Base-by-base conservation (phyloP, 2,888 invertebrate species). In the Metallyticus violacea region DNA sequence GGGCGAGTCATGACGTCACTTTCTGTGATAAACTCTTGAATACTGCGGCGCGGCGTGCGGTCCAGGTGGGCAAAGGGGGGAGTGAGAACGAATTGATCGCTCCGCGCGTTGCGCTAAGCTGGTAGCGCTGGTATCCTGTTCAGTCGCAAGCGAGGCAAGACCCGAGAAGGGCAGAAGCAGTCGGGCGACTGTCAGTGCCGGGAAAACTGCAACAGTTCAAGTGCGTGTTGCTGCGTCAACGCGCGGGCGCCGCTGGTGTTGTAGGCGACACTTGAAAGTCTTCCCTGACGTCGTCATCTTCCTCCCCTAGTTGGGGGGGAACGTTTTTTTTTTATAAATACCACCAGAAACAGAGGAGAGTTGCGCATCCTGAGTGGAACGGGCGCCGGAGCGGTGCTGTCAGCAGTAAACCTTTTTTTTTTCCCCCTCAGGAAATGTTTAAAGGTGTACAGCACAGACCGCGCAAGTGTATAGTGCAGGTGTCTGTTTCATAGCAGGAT, bases 1-100 rank as follows among this genome's bases (percentile, higher is more conserved):
- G 83, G 77, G 77, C 77, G 83, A 26, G 83, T 29, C 76, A 25
- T 83, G 83, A 83, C 83, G 83, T 83, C 83, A 83, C 83, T 25
- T 6, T n/a, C 25, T 22, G 7, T 25, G 77, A 7, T 30, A n/a
- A 30, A 25, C 81, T 62, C 40, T 62, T 62, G 40, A 30, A 30
- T 29, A 7, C 9, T 6, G n/a, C 25, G n/a, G 40, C n/a, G n/a
- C n/a, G n/a, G n/a, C n/a, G n/a, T n/a, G n/a, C n/a, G n/a, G n/a
- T n/a, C n/a, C 25, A n/a, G 40, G 81, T 81, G n/a, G 79, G n/a
- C 15, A 9, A 3, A 27, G 79, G 3, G 81, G 25, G 81, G 25
- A 4, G 80, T 25, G 30, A 22, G 81, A 9, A 3, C 27, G 77
- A 9, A 83, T 77, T 77, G 83, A 83, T 83, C 83, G 83, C 40